Conservation (phyloP, 2,113 vertebrate genomes). For the Myrmecobius fasciatus region DNA sequence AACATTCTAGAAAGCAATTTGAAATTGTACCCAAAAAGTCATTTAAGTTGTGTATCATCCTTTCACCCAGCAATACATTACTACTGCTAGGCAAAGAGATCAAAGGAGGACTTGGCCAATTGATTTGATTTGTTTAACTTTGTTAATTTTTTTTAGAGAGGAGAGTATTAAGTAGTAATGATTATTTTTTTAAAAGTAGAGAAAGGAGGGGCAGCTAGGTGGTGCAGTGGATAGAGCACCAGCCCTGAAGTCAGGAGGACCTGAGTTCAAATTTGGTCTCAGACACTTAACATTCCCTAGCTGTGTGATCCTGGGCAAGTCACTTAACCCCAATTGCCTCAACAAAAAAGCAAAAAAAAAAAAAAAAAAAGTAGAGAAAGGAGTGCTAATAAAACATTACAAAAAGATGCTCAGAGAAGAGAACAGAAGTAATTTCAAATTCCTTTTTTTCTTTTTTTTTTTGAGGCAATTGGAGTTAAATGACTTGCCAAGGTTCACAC, state of each 20-base stretch:
- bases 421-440: not conserved
- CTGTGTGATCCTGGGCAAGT: too few species aligned
- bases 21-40: not conserved
- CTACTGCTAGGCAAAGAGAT: not conserved
- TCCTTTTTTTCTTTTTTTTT: too few species aligned
- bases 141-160: not conserved
- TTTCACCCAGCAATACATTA: not conserved
- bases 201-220: too few species aligned
- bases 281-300: too few species aligned
- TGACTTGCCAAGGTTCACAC: too few species aligned
- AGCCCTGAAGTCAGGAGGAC: too few species aligned
- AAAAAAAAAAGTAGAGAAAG: not conserved
- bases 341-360: too few species aligned
- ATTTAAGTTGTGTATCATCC: not conserved
- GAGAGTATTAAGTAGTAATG: not conserved
- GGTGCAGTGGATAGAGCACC: too few species aligned
- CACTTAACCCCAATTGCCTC: too few species aligned
- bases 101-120: not conserved
- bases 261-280: too few species aligned
- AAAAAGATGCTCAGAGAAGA: not conserved
- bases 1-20: not conserved
- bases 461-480: too few species aligned
- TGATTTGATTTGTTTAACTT: too few species aligned
- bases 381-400: not conserved
- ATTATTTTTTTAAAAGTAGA: not conserved